Percentiles rank a stretch among this genome's conserved stretches.
These are phyloP conservation scores for Etheostoma cragini DNA, from an alignment of 2,113 vertebrate species.

Conservation along the genomic window DNA sequence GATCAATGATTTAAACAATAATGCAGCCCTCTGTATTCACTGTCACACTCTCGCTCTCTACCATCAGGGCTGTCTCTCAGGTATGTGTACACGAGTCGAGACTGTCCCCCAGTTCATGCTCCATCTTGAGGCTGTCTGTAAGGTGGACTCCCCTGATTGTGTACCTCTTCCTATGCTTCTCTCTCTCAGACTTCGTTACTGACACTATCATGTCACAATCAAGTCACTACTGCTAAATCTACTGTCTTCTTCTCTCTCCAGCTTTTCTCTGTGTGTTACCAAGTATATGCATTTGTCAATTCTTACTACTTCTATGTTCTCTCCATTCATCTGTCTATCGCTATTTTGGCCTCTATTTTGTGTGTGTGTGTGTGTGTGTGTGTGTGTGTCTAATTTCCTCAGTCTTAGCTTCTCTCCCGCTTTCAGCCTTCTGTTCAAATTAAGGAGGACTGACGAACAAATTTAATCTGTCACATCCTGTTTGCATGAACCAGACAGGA, in stretches of 20 bases:
- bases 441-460: constrained; percentile 87
- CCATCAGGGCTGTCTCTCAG: constrained; percentile 77
- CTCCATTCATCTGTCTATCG: not conserved
- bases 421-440: constrained; percentile 84
- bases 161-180: constrained; percentile 8
- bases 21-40: constrained; percentile 87
- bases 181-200: constrained; percentile 32
- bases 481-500: constrained; percentile 84
- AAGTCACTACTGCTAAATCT: constrained; percentile 45
- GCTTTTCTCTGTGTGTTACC: not conserved
- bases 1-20: constrained; percentile 89
- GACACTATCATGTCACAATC: constrained; percentile 39
- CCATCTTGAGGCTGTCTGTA: constrained; percentile 75
- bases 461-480: constrained; percentile 87
- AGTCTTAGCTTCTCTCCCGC: constrained; percentile 61
- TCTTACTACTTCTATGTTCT: not conserved
- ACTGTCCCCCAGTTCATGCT: constrained; percentile 72
- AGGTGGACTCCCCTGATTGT: constrained; percentile 23
- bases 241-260: constrained; percentile 5
- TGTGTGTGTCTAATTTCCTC: constrained; percentile 20
- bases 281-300: constrained; percentile 2
- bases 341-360: not conserved
- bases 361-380: no score
- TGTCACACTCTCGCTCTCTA: constrained; percentile 82
- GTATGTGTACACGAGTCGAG: constrained; percentile 40